Evolutionary conservation across 2,888 invertebrate species (phyloP).

Genomic region (Chrysolina oricalcia): DNA sequence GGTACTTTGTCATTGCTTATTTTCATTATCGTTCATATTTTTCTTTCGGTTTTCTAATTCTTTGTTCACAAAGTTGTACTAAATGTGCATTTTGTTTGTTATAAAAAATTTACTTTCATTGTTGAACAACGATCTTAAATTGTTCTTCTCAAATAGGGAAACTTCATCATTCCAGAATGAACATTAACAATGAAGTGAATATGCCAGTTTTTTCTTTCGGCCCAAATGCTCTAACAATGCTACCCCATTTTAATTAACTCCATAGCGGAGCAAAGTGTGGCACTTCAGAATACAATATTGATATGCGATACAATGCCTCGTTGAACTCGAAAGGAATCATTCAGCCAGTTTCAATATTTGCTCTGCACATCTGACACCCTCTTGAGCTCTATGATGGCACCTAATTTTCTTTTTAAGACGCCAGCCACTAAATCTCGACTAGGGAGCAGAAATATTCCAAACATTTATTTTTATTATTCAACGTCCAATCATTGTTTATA

Average conservation of each 20-base stretch:
- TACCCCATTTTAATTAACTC: conserved; percentile 60
- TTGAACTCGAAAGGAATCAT: conserved; percentile 63
- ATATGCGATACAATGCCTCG: conserved; percentile 62
- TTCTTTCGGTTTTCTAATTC: too few species aligned
- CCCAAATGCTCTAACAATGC: conserved; percentile 14
- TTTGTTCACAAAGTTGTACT: too few species aligned
- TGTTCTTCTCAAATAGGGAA: not conserved
- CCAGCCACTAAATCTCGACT: not conserved
- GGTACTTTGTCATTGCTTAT: too few species aligned
- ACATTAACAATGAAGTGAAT: not conserved
- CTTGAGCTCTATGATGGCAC: conserved; percentile 2
- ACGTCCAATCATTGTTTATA: too few species aligned
- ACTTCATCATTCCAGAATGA: not conserved
- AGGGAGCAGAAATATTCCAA: too few species aligned
- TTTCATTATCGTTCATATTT: too few species aligned
- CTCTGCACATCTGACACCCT: conserved; percentile 62
- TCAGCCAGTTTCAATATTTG: conserved; percentile 61
- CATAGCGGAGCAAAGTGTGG: conserved; percentile 56
- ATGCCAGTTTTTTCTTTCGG: conserved; percentile 7
- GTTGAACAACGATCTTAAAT: not conserved
- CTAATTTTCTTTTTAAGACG: conserved; percentile 8
- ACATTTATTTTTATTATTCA: too few species aligned
- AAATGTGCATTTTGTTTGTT: too few species aligned
- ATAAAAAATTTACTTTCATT: too few species aligned
- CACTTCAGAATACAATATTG: conserved; percentile 70